phyloP scores from a whole-genome alignment of 2,888 invertebrate species.

The Lordiphosa fenestrarum region DNA sequence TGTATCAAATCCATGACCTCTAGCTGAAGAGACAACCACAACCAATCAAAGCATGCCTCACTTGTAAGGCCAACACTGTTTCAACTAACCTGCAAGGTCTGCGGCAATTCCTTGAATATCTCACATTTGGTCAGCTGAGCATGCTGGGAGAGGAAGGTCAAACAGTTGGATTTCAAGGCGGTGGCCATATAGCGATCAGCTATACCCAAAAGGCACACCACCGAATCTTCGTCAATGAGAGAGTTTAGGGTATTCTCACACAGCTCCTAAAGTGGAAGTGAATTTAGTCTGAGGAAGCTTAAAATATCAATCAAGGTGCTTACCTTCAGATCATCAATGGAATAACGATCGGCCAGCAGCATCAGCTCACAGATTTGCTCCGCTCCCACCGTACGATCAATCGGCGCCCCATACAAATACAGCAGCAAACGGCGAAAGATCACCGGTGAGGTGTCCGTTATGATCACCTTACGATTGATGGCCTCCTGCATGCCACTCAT shows the following conservation, averaged over 20 bases:
- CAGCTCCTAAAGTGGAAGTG: slow-evolving; percentile 79
- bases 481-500: slow-evolving; percentile 87
- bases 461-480: slow-evolving; percentile 85
- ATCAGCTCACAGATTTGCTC: slow-evolving; percentile 85
- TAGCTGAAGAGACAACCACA: slow-evolving; percentile 42
- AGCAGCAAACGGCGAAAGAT: slow-evolving; percentile 84
- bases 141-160: slow-evolving; percentile 77
- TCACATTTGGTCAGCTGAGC: slow-evolving; percentile 73
- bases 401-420: slow-evolving; percentile 84
- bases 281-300: neutral
- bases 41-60: neutral
- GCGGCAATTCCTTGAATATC: slow-evolving; percentile 76
- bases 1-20: slow-evolving; percentile 78
- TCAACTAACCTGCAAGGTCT: slow-evolving; percentile 67
- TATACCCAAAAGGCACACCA: slow-evolving; percentile 84
- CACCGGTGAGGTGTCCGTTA: slow-evolving; percentile 84
- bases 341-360: slow-evolving; percentile 84
- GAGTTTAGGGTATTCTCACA: slow-evolving; percentile 84
- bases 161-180: slow-evolving; percentile 74
- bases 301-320: neutral
- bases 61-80: neutral
- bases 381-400: slow-evolving; percentile 81
- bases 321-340: slow-evolving; percentile 83
- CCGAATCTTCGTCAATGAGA: slow-evolving; percentile 84
- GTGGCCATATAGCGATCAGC: slow-evolving; percentile 85